Percentiles rank a stretch among this genome's conserved stretches.
phyloP scores from a whole-genome alignment of 1,140 invertebrate species.

The Whitmania pigra region DNA sequence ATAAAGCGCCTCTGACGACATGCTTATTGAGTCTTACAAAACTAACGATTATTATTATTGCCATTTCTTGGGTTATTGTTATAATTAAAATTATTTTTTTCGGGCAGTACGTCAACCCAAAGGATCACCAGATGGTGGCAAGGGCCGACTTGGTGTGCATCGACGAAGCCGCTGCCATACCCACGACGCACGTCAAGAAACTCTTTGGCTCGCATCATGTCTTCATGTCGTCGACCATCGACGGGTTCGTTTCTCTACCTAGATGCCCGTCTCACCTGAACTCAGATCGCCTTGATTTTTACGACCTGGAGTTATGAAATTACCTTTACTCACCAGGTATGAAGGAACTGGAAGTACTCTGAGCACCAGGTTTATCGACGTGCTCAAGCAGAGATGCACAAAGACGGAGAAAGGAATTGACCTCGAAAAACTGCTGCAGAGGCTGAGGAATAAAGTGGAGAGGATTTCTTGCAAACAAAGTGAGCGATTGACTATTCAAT shows the following conservation, averaged over 20 bases:
- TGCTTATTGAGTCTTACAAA: too few species aligned
- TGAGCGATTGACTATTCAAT: too few species aligned
- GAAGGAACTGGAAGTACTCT: conserved; percentile 94
- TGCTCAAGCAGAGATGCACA: conserved; percentile 51
- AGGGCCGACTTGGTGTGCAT: conserved; percentile 91
- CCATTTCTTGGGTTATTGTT: too few species aligned
- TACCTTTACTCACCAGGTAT: conserved; percentile 50
- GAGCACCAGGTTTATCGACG: conserved; percentile 83
- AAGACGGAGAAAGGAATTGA: background rate
- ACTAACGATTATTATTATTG: too few species aligned
- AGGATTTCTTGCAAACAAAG: too few species aligned
- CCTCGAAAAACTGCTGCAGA: background rate
- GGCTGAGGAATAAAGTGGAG: too few species aligned
- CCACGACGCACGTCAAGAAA: conserved; percentile 76
- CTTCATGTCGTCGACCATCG: conserved; percentile 91
- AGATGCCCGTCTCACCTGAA: background rate
- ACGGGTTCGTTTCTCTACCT: conserved; percentile 51
- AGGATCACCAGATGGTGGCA: conserved; percentile 69
- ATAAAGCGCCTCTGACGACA: too few species aligned
- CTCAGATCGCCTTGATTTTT: background rate
- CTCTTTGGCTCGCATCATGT: conserved; percentile 72
- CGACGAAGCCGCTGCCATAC: conserved; percentile 97
- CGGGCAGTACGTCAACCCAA: conserved; percentile 76
- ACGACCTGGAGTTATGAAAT: background rate
- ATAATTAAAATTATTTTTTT: too few species aligned